A percentile compares a stretch with the other conserved stretches of the same genome.
phyloP scores from a whole-genome alignment of 2,797 vertebrate species.

The Oreochromis grahami region DNA sequence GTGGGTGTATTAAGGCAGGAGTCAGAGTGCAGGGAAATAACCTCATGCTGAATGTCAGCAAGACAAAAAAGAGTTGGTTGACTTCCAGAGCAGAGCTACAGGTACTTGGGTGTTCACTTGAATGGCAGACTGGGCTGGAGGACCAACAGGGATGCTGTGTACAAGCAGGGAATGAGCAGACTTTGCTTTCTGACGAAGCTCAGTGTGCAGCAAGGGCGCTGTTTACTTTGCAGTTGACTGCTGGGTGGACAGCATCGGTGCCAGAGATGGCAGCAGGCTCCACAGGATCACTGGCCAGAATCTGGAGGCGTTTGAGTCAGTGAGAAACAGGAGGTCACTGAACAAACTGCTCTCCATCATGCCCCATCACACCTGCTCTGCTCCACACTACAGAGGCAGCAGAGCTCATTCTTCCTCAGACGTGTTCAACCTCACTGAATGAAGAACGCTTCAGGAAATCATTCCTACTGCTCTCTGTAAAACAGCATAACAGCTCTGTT shows the following conservation, averaged over 20 bases:
- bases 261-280: neutral
- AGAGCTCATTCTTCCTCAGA: neutral
- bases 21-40: neutral
- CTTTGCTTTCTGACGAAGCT: neutral
- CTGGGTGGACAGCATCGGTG: neutral
- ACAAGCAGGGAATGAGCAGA: neutral
- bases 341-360: neutral
- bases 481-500: neutral
- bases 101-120: fast-evolving
- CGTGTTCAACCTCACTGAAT: neutral
- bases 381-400: neutral
- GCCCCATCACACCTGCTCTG: neutral
- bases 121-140: fast-evolving
- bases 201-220: neutral
- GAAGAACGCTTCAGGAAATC: neutral
- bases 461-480: neutral
- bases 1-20: neutral
- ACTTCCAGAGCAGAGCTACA: fast-evolving
- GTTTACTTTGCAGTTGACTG: neutral
- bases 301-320: neutral
- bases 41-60: neutral
- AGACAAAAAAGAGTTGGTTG: neutral
- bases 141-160: neutral
- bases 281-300: neutral
- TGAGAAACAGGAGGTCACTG: neutral